These are phyloP conservation scores for Meteorus sp. DNA, from an alignment of 1,140 invertebrate genomes.

Conservation along the genomic window DNA sequence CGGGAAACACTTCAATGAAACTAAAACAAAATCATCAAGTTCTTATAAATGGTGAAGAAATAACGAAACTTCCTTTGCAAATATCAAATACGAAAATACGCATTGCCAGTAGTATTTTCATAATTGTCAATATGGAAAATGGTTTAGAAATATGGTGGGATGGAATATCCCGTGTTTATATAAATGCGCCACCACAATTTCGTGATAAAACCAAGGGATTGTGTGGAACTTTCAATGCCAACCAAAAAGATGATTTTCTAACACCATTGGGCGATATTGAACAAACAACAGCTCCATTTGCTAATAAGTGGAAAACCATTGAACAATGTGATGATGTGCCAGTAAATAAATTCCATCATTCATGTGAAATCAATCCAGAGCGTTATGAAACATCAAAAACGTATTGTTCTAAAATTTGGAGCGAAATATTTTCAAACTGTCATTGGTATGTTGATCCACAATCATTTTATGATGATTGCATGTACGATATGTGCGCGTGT, in stretches of 20 bases:
- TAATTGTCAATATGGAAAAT: conserved; percentile 73
- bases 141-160: conserved; percentile 84
- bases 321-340: conserved; percentile 69
- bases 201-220: conserved; percentile 71
- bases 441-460: conserved; percentile 78
- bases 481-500: conserved; percentile 87
- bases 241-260: conserved; percentile 86
- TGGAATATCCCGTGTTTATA: conserved; percentile 75
- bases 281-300: conserved; percentile 73
- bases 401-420: conserved; percentile 70
- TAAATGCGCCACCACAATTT: conserved; percentile 76
- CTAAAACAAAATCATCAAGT: conserved; percentile 74
- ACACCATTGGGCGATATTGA: conserved; percentile 84
- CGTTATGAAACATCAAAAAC: conserved; percentile 70
- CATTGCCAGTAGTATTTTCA: conserved; percentile 74
- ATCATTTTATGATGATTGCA: conserved; percentile 76
- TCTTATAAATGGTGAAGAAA: conserved; percentile 70
- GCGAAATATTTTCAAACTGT: conserved; percentile 74
- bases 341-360: conserved; percentile 62
- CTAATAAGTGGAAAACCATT: conserved; percentile 85
- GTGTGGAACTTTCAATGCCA: conserved; percentile 86
- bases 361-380: conserved; percentile 72
- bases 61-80: conserved; percentile 67
- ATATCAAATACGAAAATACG: conserved; percentile 65
- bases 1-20: conserved; percentile 60